Conservation (phyloP, 2,888 invertebrate species). For the Agrilus biguttatus region DNA sequence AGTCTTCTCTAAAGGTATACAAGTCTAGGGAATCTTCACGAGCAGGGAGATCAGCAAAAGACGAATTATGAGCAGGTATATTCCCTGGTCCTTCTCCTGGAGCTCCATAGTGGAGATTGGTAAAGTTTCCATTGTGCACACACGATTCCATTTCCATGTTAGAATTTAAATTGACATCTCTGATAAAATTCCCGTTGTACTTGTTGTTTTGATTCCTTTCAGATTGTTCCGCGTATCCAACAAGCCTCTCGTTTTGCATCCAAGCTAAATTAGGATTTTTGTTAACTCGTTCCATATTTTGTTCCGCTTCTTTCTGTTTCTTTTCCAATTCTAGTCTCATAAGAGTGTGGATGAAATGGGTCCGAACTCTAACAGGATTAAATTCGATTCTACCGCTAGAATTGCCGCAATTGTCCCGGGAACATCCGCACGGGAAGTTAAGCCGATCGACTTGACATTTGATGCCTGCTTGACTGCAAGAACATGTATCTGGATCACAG, state of each 20-base stretch:
- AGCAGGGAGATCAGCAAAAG: slow-evolving; percentile 29
- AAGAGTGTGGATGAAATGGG: slow-evolving; percentile 92
- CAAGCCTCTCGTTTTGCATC: slow-evolving; percentile 36
- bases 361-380: slow-evolving; percentile 86
- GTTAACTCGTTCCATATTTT: slow-evolving; percentile 7
- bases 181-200: slow-evolving; percentile 30
- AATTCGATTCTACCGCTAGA: slow-evolving; percentile 89
- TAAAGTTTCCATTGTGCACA: slow-evolving; percentile 50
- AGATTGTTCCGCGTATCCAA: slow-evolving; percentile 17
- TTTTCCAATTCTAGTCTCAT: slow-evolving; percentile 86
- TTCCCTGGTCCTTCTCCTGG: slow-evolving; percentile 30
- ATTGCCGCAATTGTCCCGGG: slow-evolving; percentile 87
- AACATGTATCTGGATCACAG: slow-evolving; percentile 92
- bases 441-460: slow-evolving; percentile 95
- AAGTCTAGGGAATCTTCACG: slow-evolving; percentile 45
- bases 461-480: slow-evolving; percentile 87
- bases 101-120: slow-evolving; percentile 52
- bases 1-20: slow-evolving; percentile 45
- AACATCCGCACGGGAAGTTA: slow-evolving; percentile 94
- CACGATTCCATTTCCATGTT: slow-evolving; percentile 48
- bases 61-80: slow-evolving; percentile 17
- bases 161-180: slow-evolving; percentile 39
- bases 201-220: slow-evolving; percentile 11
- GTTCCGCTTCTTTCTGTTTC: slow-evolving; percentile 51
- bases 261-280: slow-evolving; percentile 27